Percentiles rank a stretch among this genome's conserved stretches.
Evolutionary conservation across 2,797 vertebrate species (phyloP).

Genomic region (Corythornis leucogaster): DNA sequence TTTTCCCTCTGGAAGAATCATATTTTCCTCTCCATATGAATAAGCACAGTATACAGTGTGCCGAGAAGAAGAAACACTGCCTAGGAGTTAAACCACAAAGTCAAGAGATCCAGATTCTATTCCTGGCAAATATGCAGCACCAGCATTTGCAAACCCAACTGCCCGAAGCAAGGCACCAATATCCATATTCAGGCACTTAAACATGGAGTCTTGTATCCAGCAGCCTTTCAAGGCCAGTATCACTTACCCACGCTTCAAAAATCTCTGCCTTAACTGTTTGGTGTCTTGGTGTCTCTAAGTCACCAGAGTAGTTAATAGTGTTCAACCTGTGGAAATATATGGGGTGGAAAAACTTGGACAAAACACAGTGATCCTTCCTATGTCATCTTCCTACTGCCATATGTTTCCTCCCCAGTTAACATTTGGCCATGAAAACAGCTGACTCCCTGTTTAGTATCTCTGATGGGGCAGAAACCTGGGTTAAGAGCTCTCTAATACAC

Average conservation of each 20-base stretch:
- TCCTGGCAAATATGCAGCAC: conserved; percentile 48
- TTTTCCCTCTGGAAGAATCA: conserved; percentile 7
- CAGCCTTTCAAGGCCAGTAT: not conserved
- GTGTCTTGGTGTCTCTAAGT: not conserved
- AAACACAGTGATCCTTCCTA: not conserved
- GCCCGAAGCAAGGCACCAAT: conserved; percentile 30
- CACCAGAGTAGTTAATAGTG: not conserved
- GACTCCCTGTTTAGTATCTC: not conserved
- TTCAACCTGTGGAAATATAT: not conserved
- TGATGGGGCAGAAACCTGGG: not conserved
- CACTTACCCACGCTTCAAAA: not conserved
- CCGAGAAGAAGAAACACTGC: conserved; percentile 12
- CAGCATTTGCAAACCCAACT: not conserved
- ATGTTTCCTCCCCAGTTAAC: not conserved
- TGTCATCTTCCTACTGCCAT: not conserved
- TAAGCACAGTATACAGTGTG: not conserved
- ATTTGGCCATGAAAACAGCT: not conserved
- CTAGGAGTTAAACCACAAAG: conserved; percentile 44
- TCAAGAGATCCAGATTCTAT: conserved; percentile 13
- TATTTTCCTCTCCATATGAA: not conserved
- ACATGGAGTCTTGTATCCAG: not conserved
- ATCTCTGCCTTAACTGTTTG: conserved; percentile 12
- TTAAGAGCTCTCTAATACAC: not conserved
- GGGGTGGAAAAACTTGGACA: not conserved
- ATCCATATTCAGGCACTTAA: conserved; percentile 24